Conservation (phyloP, 2,888 invertebrate genomes). For the Volucella inflata region DNA sequence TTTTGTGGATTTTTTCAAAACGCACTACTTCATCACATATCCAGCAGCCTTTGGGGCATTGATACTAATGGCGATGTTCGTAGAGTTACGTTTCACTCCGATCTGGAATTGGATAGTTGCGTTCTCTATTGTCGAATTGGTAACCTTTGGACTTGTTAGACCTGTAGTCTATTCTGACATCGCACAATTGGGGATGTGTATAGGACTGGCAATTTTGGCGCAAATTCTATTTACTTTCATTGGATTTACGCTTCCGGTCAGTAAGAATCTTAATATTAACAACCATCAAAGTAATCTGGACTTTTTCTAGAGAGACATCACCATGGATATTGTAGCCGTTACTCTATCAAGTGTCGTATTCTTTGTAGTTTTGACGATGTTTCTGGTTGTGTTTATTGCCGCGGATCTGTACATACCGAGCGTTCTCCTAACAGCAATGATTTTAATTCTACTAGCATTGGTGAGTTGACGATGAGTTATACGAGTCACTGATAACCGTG, state of each 20-base stretch:
- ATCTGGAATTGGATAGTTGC: constrained; percentile 37
- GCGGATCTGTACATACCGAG: neutral
- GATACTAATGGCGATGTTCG: constrained; percentile 23
- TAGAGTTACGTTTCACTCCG: constrained; percentile 25
- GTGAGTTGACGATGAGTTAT: neutral
- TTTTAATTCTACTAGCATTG: constrained; percentile 7
- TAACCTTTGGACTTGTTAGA: constrained; percentile 9
- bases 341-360: neutral
- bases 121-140: constrained; percentile 37
- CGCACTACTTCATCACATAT: neutral
- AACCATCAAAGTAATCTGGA: neutral
- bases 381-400: constrained; percentile 4
- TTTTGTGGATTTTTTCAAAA: constrained; percentile 4
- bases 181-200: neutral
- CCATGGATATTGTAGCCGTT: neutral
- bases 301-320: constrained; percentile 21
- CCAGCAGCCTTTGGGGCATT: neutral
- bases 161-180: constrained; percentile 7
- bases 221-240: neutral
- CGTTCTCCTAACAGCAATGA: neutral
- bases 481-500: too few relatives aligned
- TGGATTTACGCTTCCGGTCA: constrained; percentile 22
- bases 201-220: neutral
- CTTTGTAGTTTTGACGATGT: neutral
- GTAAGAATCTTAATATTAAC: neutral